Conservation (phyloP, 1,140 invertebrate genomes). For the Meloidogyne exigua region DNA sequence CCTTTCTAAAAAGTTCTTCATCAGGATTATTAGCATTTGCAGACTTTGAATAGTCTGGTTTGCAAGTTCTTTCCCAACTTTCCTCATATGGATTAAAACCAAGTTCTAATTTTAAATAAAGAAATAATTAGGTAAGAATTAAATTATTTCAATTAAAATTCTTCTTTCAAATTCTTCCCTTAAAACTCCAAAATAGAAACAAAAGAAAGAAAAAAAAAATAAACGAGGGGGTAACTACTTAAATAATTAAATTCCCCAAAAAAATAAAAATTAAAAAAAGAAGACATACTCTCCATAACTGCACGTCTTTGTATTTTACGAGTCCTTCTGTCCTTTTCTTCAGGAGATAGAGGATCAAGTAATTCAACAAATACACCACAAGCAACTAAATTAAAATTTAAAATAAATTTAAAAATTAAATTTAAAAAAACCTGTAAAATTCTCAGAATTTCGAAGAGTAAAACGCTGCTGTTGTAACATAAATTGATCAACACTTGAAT, state of each 20-base stretch:
- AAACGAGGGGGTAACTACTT: no score
- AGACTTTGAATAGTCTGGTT: conserved; percentile 55
- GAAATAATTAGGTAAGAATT: not conserved
- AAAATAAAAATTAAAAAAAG: not conserved
- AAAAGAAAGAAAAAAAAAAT: no score
- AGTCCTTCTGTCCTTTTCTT: conserved; percentile 57
- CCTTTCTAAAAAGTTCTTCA: conserved; percentile 50
- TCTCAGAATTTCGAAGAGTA: conserved; percentile 54
- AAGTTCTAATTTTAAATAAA: conserved; percentile 27
- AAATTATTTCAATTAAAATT: no score
- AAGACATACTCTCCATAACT: conserved; percentile 51
- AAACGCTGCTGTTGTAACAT: conserved; percentile 62
- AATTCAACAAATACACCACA: conserved; percentile 37
- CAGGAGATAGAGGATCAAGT: conserved; percentile 37
- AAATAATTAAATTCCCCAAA: no score
- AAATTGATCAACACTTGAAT: conserved; percentile 54
- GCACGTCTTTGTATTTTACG: conserved; percentile 58
- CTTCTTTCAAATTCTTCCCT: no score
- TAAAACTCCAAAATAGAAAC: no score
- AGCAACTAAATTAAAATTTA: conserved; percentile 1
- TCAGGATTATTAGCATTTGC: conserved; percentile 52
- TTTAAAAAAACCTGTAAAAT: conserved; percentile 53
- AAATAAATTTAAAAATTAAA: not conserved
- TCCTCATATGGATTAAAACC: conserved; percentile 62
- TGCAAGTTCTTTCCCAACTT: conserved; percentile 41